Evolutionary conservation across 2,113 vertebrate genomes (phyloP).

Genomic region (Suricata suricatta): DNA sequence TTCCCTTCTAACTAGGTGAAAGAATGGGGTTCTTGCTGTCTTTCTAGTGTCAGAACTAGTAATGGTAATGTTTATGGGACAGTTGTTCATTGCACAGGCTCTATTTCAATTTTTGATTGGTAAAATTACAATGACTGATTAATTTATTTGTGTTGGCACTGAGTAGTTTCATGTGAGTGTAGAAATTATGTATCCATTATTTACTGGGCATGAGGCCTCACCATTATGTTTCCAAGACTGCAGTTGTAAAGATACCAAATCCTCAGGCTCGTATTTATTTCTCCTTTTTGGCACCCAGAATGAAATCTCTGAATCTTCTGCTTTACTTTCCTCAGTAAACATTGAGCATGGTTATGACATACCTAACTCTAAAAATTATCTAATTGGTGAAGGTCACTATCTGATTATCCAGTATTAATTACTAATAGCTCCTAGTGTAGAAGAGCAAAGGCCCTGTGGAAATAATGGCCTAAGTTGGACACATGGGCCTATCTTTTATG

Average conservation of each 20-base stretch:
- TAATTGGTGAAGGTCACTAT: constrained; percentile 49
- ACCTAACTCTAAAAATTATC: background rate
- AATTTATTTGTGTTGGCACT: background rate
- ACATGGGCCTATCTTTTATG: constrained; percentile 59
- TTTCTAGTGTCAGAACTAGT: background rate
- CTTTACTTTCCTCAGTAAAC: constrained; percentile 17
- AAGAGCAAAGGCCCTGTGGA: background rate
- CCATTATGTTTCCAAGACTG: background rate
- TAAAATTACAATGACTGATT: background rate
- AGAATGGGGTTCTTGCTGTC: background rate
- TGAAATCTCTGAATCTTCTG: constrained; percentile 15
- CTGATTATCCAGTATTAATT: background rate
- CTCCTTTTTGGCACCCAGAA: background rate
- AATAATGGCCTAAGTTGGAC: constrained; percentile 54
- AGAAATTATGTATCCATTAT: background rate
- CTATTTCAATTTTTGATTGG: background rate
- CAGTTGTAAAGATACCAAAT: background rate
- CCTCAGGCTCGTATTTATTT: background rate
- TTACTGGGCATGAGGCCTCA: background rate
- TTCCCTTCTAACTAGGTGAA: background rate
- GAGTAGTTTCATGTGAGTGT: background rate
- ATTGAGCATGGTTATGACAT: background rate
- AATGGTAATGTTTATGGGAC: background rate
- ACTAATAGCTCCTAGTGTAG: constrained; percentile 40
- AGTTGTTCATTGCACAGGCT: background rate